Evolutionary conservation across 2,797 vertebrate species (phyloP).

Genomic region (Vipera latastei): DNA sequence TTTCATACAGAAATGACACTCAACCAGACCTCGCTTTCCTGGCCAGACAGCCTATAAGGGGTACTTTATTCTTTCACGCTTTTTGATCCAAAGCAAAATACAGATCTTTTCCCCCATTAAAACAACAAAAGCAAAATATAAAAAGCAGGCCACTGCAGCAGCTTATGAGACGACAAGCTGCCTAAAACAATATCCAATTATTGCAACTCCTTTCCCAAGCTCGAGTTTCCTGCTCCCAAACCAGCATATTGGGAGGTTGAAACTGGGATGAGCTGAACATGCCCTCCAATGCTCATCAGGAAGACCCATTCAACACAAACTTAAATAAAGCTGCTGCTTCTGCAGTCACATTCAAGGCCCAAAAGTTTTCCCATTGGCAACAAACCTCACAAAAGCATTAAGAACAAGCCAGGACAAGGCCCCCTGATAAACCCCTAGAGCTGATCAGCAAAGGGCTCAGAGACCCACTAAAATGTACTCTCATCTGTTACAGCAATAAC

Average conservation of each 20-base stretch:
- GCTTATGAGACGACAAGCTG: not conserved
- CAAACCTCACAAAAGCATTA: not conserved
- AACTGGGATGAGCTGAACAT: not conserved
- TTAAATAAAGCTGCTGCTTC: not conserved
- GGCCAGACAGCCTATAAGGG: not conserved
- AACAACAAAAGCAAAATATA: not conserved
- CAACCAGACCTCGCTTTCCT: not conserved
- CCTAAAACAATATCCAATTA: not conserved
- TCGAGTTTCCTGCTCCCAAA: not conserved
- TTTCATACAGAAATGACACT: not conserved
- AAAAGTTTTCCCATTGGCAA: not conserved
- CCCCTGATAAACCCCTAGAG: not conserved
- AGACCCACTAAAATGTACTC: not conserved
- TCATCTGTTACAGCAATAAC: not conserved
- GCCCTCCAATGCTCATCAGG: not conserved
- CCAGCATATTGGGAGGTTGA: not conserved
- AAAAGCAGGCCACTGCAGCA: not conserved
- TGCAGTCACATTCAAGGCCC: not conserved
- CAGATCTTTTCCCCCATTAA: not conserved
- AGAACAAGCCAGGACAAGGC: not conserved
- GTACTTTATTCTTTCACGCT: not conserved
- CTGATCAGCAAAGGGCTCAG: not conserved
- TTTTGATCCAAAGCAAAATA: not conserved
- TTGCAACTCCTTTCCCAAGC: not conserved
- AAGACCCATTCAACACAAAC: not conserved